phyloP scores from a whole-genome alignment of 2,888 invertebrate genomes.

The Ophraella communa region DNA sequence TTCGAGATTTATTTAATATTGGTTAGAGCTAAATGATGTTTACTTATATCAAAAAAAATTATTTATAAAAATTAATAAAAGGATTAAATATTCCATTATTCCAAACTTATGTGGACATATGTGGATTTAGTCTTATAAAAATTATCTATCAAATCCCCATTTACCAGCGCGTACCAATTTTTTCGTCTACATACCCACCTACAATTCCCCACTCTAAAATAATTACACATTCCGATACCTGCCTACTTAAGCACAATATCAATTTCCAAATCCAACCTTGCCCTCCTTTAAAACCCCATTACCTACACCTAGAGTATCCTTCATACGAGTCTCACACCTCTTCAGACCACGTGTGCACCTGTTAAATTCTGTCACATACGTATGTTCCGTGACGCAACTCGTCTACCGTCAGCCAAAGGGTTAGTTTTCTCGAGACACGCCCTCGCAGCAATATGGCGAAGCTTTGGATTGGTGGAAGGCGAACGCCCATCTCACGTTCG shows the following conservation, averaged over 20 bases:
- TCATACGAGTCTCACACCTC: constrained; percentile 20
- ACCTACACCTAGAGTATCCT: constrained; percentile 6
- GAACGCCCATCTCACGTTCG: constrained; percentile 58
- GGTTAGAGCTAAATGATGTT: too few species aligned
- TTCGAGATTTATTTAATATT: too few species aligned
- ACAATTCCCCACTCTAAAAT: not conserved
- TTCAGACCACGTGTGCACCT: constrained; percentile 41
- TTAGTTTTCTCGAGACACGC: constrained; percentile 61
- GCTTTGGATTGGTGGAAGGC: constrained; percentile 66
- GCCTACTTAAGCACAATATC: constrained; percentile 11
- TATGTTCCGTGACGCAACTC: constrained; percentile 48
- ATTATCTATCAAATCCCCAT: too few species aligned
- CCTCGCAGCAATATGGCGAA: constrained; percentile 72
- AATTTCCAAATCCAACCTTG: constrained; percentile 6
- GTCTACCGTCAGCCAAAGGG: constrained; percentile 50
- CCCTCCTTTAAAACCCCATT: constrained; percentile 7
- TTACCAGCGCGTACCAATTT: not conserved
- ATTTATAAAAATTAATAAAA: too few species aligned
- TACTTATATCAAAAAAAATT: too few species aligned
- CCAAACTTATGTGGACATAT: too few species aligned
- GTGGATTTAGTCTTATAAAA: too few species aligned
- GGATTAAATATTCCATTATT: too few species aligned
- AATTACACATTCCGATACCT: not conserved
- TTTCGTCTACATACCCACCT: not conserved
- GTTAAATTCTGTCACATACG: constrained; percentile 35